Percentiles rank a stretch among this genome's conserved stretches.
These are phyloP conservation scores for Clarias pachynema DNA, from an alignment of 2,797 vertebrate species.

Conservation along the genomic window DNA sequence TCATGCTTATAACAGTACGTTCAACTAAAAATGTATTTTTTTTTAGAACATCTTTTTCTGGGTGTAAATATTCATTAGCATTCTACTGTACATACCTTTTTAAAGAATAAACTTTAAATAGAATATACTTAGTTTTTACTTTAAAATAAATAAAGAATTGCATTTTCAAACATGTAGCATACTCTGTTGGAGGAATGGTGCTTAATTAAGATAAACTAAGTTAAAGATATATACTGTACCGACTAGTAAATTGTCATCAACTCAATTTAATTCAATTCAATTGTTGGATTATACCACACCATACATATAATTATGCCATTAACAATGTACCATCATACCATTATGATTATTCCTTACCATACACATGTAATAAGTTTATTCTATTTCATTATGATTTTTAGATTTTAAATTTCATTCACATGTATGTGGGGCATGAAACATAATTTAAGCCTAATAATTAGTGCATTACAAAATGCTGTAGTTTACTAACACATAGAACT, in stretches of 20 bases:
- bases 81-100: background rate
- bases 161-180: background rate
- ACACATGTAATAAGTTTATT: background rate
- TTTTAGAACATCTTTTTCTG: background rate
- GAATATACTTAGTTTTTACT: background rate
- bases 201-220: background rate
- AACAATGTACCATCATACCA: too few relatives aligned
- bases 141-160: background rate
- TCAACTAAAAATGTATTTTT: background rate
- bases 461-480: background rate
- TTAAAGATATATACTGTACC: background rate
- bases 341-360: background rate
- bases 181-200: background rate
- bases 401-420: background rate
- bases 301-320: too few relatives aligned
- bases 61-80: background rate
- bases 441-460: background rate
- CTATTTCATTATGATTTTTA: background rate
- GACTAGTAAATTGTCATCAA: background rate
- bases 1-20: background rate
- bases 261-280: too few relatives aligned
- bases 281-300: too few relatives aligned
- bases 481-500: background rate
- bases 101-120: background rate
- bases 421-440: background rate